Evolutionary conservation across 2,888 invertebrate species (phyloP).

Genomic region (Patella pellucida): DNA sequence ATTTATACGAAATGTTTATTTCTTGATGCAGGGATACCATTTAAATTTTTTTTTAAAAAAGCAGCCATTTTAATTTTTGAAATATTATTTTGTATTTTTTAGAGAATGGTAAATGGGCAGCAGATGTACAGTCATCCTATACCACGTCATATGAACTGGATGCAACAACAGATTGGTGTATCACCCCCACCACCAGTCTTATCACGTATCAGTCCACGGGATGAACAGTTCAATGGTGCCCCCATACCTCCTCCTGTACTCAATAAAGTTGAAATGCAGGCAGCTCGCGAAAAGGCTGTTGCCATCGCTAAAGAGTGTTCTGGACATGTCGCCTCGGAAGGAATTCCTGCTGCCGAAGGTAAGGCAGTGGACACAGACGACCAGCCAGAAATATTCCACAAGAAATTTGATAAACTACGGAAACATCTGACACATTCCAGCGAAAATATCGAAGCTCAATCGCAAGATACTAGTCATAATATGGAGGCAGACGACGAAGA

Average conservation of each 20-base stretch:
- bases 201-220: constrained; percentile 23
- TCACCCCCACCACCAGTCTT: constrained; percentile 27
- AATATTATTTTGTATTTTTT: not conserved
- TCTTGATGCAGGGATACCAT: too few species aligned
- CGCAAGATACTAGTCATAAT: constrained; percentile 12
- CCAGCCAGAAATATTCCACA: constrained; percentile 44
- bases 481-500: constrained; percentile 25
- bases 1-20: too few species aligned
- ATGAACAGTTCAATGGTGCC: constrained; percentile 11
- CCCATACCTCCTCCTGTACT: not conserved
- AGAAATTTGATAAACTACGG: constrained; percentile 63
- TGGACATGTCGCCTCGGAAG: constrained; percentile 7
- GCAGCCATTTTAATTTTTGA: not conserved
- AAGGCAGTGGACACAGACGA: constrained; percentile 25
- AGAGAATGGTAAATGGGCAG: constrained; percentile 25
- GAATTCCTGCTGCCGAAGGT: constrained; percentile 12
- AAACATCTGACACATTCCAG: constrained; percentile 41
- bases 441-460: constrained; percentile 9
- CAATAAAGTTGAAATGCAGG: not conserved
- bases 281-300: not conserved
- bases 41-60: too few species aligned
- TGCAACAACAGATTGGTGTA: constrained; percentile 21
- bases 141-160: constrained; percentile 14
- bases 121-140: constrained; percentile 11
- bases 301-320: constrained; percentile 18